phyloP scores from a whole-genome alignment of 2,113 vertebrate genomes.

The Erythrocercus mccallii region DNA sequence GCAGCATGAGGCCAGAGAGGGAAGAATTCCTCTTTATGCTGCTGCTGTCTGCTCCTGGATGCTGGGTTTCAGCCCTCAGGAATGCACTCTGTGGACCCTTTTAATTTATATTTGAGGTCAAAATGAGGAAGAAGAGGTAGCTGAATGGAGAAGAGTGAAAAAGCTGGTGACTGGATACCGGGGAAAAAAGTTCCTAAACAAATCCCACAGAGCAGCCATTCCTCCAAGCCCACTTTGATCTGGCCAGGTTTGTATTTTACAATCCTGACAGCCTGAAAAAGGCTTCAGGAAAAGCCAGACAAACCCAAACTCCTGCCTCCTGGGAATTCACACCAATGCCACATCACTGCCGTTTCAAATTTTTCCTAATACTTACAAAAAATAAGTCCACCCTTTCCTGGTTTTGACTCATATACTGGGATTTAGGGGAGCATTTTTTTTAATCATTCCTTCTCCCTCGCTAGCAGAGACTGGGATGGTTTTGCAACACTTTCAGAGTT shows the following conservation, averaged over 20 bases:
- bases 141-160: not conserved
- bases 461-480: not conserved
- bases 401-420: not conserved
- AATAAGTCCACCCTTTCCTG: not conserved
- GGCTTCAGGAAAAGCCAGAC: not conserved
- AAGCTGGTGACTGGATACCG: not conserved
- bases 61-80: not conserved
- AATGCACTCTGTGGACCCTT: not conserved
- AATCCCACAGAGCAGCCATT: accelerated
- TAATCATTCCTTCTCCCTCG: not conserved
- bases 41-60: not conserved
- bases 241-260: not conserved
- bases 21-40: constrained; percentile 44
- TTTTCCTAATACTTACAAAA: not conserved
- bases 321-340: not conserved
- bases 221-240: not conserved
- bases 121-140: not conserved
- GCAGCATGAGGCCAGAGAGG: constrained; percentile 31
- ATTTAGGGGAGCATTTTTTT: not conserved
- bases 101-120: not conserved
- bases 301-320: not conserved
- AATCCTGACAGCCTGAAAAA: not conserved
- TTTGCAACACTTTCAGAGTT: not conserved
- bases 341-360: not conserved
- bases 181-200: not conserved